Percentiles rank a stretch among this genome's conserved stretches.
Conservation (phyloP, 35 echinoderm and acorn worm genomes). For the Apostichopus parvimensis region DNA sequence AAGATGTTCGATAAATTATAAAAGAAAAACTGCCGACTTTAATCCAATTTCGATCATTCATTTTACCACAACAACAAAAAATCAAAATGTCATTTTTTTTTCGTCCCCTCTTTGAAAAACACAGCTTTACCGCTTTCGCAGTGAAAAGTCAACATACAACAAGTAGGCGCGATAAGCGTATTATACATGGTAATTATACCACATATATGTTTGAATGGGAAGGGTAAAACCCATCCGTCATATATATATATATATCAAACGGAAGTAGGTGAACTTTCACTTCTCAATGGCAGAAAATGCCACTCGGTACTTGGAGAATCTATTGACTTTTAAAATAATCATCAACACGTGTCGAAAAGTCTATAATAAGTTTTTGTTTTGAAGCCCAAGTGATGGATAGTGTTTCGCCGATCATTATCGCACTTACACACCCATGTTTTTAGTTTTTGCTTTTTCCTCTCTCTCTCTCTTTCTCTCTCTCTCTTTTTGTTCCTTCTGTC, state of each 20-base stretch:
- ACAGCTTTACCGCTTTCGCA: no score
- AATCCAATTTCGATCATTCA: no score
- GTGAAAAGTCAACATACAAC: no score
- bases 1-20: no score
- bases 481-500: no score
- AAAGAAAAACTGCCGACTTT: no score
- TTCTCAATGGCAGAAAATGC: background rate
- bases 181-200: no score
- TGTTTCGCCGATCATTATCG: background rate
- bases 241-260: background rate
- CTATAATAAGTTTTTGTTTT: no score
- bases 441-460: background rate
- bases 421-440: background rate
- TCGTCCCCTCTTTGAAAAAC: no score
- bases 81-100: no score
- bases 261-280: conserved; percentile 8
- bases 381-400: background rate
- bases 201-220: background rate
- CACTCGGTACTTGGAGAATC: background rate
- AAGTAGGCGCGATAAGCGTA: no score
- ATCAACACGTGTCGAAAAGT: background rate
- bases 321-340: conserved; percentile 6
- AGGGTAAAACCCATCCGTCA: background rate
- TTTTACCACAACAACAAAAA: no score
- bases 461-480: background rate